These are phyloP conservation scores for Drosophila guanche DNA, from an alignment of 1,140 invertebrate species.

Conservation along the genomic window DNA sequence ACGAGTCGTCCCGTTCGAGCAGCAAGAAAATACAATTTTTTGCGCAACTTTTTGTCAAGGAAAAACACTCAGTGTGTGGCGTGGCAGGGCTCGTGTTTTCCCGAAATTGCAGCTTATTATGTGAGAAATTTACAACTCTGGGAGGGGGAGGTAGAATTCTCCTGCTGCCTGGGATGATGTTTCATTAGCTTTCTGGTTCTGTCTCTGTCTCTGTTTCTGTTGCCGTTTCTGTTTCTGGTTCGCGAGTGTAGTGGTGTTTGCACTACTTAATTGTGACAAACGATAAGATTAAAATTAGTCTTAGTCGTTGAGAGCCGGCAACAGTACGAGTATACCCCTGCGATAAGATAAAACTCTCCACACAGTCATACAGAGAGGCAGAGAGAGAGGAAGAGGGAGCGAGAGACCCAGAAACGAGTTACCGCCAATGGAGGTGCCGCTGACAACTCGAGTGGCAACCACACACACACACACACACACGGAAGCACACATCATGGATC, in stretches of 20 bases:
- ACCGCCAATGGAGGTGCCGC: conserved; percentile 53
- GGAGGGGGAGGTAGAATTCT: conserved; percentile 17
- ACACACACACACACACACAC: neutral
- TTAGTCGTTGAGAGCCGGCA: conserved; percentile 43
- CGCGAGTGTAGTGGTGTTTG: conserved; percentile 64
- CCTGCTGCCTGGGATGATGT: conserved; percentile 1
- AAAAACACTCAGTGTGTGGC: conserved; percentile 34
- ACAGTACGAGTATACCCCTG: conserved; percentile 3
- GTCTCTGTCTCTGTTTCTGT: conserved; percentile 18
- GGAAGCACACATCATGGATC: too few species aligned
- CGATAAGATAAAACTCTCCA: conserved; percentile 70
- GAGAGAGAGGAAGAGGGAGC: conserved; percentile 1
- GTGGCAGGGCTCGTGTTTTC: conserved; percentile 22
- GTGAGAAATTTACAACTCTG: conserved; percentile 49
- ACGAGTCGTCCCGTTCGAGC: conserved; percentile 12
- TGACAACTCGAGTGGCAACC: conserved; percentile 52
- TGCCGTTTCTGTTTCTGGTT: conserved; percentile 43
- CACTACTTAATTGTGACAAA: conserved; percentile 75
- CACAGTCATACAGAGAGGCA: neutral
- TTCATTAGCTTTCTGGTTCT: conserved; percentile 25
- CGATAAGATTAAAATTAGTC: conserved; percentile 78
- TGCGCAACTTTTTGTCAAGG: conserved; percentile 62
- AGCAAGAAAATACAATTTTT: conserved; percentile 35
- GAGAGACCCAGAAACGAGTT: conserved; percentile 50
- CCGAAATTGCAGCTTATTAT: conserved; percentile 45